A percentile compares a stretch with the other conserved stretches of the same genome.
Evolutionary conservation across 2,113 vertebrate species (phyloP).

Genomic region (Dissostichus mawsoni): DNA sequence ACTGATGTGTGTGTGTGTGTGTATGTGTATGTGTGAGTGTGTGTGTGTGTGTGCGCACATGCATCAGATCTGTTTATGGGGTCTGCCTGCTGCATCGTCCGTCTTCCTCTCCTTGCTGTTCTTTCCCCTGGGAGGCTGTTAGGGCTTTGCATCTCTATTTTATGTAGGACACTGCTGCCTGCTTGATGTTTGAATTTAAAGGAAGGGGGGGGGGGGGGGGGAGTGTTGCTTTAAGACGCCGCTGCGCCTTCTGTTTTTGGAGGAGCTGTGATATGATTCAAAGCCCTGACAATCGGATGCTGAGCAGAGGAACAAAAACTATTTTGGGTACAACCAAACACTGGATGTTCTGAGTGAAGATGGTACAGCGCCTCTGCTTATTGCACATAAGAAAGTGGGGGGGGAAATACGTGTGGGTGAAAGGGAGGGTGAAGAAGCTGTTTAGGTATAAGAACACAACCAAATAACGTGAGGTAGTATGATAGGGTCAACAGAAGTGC

Average conservation of each 20-base stretch:
- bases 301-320: conserved; percentile 69
- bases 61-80: conserved; percentile 19
- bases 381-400: conserved; percentile 19
- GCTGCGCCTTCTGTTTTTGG: conserved; percentile 61
- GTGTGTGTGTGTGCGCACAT: background rate
- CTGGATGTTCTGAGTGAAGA: conserved; percentile 60
- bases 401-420: background rate
- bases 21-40: background rate
- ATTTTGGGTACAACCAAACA: conserved; percentile 69
- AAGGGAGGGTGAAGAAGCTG: background rate
- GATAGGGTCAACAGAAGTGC: background rate
- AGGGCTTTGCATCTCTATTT: conserved; percentile 58
- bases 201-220: background rate
- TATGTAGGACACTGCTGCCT: conserved; percentile 74
- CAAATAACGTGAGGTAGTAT: background rate
- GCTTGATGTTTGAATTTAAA: conserved; percentile 54
- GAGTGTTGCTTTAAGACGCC: conserved; percentile 42
- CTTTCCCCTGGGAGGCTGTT: conserved; percentile 57
- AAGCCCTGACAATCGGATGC: conserved; percentile 67
- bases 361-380: conserved; percentile 43
- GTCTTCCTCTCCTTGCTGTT: conserved; percentile 60
- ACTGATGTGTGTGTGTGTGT: conserved; percentile 17
- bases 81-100: conserved; percentile 49
- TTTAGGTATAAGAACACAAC: background rate
- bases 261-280: conserved; percentile 68